A percentile compares a stretch with the other conserved stretches of the same genome.
Conservation (phyloP, 2,888 invertebrate genomes). For the Apamea monoglypha region DNA sequence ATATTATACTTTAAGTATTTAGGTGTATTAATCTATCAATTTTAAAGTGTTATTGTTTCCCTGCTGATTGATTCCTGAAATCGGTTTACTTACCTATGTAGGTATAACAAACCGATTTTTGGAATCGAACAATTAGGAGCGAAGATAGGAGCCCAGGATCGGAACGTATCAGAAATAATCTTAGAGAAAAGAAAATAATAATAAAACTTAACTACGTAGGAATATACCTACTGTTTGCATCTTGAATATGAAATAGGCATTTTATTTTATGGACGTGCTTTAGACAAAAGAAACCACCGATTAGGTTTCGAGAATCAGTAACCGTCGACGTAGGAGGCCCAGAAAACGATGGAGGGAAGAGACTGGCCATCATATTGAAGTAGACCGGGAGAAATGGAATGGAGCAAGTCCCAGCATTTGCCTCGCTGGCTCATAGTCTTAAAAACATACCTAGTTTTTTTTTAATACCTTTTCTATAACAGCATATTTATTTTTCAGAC, state of each 20-base stretch:
- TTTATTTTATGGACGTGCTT: background rate
- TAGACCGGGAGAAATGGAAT: too few relatives aligned
- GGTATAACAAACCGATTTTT: background rate
- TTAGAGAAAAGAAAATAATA: too few relatives aligned
- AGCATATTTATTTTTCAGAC: slow-evolving; percentile 88
- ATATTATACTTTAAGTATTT: background rate
- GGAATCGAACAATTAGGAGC: background rate
- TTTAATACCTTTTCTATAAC: background rate
- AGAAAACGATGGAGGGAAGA: background rate
- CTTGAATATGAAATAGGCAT: background rate
- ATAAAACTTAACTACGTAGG: too few relatives aligned
- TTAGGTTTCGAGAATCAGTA: background rate
- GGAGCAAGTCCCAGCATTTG: background rate
- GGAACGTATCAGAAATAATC: too few relatives aligned
- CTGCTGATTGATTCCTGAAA: background rate
- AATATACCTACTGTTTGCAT: background rate
- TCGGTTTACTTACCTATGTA: background rate
- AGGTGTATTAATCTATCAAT: too few relatives aligned
- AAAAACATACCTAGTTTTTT: too few relatives aligned
- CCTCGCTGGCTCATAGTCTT: background rate
- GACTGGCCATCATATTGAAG: too few relatives aligned
- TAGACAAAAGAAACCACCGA: too few relatives aligned
- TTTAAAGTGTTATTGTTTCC: background rate
- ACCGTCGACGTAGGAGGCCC: background rate
- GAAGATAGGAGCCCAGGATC: too few relatives aligned